Percentiles rank a stretch among this genome's conserved stretches.
phyloP scores from a whole-genome alignment of 2,888 invertebrate species.

The Ornithoptera alexandrae region DNA sequence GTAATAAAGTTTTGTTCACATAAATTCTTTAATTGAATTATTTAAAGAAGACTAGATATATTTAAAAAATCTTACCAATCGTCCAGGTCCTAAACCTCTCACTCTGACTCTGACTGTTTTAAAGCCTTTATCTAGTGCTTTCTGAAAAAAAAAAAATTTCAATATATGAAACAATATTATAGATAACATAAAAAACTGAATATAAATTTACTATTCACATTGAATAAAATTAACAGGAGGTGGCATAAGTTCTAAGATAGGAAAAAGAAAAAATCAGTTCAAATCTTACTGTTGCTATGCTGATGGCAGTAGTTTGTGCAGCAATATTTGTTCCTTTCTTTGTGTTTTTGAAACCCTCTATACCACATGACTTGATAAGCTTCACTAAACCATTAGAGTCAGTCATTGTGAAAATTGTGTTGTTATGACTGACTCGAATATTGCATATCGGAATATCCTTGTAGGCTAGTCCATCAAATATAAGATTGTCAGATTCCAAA shows the following conservation, averaged over 20 bases:
- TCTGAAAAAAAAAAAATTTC: conserved; percentile 69
- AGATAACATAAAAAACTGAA: neutral
- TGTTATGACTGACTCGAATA: conserved; percentile 91
- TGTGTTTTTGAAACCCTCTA: conserved; percentile 96
- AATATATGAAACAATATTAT: neutral
- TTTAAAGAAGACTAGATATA: neutral
- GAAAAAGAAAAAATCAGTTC: too few species aligned
- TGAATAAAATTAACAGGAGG: conserved; percentile 3
- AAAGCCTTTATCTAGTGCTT: conserved; percentile 85
- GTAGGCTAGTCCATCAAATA: conserved; percentile 88
- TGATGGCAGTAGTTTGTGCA: conserved; percentile 95
- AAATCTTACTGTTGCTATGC: conserved; percentile 84
- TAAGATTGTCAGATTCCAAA: conserved; percentile 82
- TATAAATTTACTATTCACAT: conserved; percentile 9
- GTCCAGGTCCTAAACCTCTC: conserved; percentile 92
- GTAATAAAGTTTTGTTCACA: conserved; percentile 48
- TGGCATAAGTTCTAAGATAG: neutral
- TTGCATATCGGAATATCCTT: conserved; percentile 90
- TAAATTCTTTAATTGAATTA: neutral
- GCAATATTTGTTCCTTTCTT: conserved; percentile 98
- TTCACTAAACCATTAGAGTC: conserved; percentile 83
- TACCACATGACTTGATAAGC: conserved; percentile 87
- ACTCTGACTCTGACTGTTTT: conserved; percentile 88
- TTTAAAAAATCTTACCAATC: conserved; percentile 84
- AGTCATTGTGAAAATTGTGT: conserved; percentile 90